Base-by-base conservation (phyloP, 2,797 vertebrate genomes). In the Chlorospingus flavigularis region DNA sequence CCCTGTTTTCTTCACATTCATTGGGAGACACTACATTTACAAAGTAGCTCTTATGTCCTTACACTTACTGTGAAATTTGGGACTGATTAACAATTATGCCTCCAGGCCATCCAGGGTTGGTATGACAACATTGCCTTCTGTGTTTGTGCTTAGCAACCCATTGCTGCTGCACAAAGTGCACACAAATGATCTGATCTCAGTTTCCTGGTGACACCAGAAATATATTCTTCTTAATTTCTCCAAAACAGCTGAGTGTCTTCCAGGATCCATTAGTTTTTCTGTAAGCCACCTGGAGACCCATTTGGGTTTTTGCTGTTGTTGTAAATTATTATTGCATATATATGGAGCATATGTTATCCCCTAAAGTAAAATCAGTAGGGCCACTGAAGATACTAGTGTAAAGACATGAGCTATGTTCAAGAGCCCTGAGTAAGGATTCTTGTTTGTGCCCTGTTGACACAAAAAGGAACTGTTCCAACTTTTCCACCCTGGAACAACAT, bases 361-460 rank as follows among this genome's bases (percentile, higher is more conserved):
- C 57, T 33, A 39, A 77, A 43, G 53, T 76, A 39, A 82, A 80
- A 55, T 60, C 6, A 25, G 13, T 57, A 82, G 35, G 37, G 33
- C 35, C n/a, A 60, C 2, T 53, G 28, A 61, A 82, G n/a, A 40
- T 66, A 17, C 17, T 55, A 70, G 73, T 39, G 24, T 57, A 35
- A 88, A 76, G 31, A 63, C 60, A 80, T 76, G 67, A 26, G 25
- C 66, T 50, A 33, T 77, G 10, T 65, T 80, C 8, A 35, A 35
- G n/a, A 33, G 37, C 9, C 18, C 78, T n/a, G 13, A 13, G 10
- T 66, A 53, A 51, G 35, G n/a, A 63, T 48, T 37, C 17, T 11
- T 25, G 26, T 83, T 95, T 91, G 37, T 95, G 71, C 60, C 92
- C 39, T 50, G 83, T 65, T 77, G 80, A 95, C 90, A 83, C 30